Percentiles rank a stretch among this genome's conserved stretches.
phyloP scores from a whole-genome alignment of 2,113 vertebrate species.

The Delphinus delphis region DNA sequence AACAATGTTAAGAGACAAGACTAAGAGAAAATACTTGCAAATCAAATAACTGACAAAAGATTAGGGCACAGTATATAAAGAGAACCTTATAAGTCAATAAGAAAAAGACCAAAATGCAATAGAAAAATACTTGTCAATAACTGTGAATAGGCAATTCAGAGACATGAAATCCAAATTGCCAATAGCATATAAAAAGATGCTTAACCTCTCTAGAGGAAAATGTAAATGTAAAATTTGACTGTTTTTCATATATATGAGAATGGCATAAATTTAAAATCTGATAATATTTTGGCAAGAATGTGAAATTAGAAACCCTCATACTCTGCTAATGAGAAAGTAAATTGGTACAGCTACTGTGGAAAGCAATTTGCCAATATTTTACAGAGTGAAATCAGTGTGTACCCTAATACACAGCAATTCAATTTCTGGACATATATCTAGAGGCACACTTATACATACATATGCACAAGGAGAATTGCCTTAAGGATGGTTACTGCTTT shows the following conservation, averaged over 20 bases:
- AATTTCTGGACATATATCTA: neutral
- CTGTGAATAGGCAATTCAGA: neutral
- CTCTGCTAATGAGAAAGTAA: neutral
- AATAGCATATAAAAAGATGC: neutral
- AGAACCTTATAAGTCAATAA: slow-evolving; percentile 9
- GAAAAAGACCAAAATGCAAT: neutral
- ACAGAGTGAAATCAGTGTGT: neutral
- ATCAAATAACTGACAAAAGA: slow-evolving; percentile 29
- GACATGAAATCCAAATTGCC: neutral
- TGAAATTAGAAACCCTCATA: neutral
- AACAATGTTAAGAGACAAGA: neutral
- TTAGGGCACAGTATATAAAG: neutral
- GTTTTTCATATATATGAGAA: slow-evolving; percentile 11
- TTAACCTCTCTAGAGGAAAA: slow-evolving; percentile 1
- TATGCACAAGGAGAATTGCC: neutral
- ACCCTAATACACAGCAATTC: neutral
- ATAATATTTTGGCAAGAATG: neutral
- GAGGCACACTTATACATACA: neutral
- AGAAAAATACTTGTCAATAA: slow-evolving; percentile 2
- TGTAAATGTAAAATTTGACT: neutral
- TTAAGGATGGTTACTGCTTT: neutral
- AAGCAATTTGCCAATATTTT: slow-evolving; percentile 21
- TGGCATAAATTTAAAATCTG: neutral
- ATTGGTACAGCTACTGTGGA: neutral
- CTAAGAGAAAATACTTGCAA: slow-evolving; percentile 14